Base-by-base conservation (phyloP, 2,888 invertebrate genomes). In the Pristionchus entomophagus region DNA sequence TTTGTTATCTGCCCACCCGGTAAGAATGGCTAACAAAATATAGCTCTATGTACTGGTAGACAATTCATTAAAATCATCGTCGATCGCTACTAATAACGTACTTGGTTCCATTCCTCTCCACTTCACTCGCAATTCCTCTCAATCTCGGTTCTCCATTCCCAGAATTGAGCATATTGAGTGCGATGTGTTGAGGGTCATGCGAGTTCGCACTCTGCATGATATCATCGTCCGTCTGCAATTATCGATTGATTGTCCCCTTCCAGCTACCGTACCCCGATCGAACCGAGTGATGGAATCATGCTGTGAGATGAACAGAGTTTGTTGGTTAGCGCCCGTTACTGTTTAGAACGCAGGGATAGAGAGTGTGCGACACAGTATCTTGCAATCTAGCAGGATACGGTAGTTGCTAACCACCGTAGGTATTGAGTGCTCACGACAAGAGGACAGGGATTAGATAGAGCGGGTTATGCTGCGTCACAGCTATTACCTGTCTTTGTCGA, bases 101-200 rank as follows among this genome's bases (percentile, higher is more conserved):
- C 86, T 90, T 89, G 73, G 87, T 88, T 77, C 86, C 86, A 80
- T 86, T 88, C 62, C 85, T 87, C 69, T 87, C 86, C 53, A 56
- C 56, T 38, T 69, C 77, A 53, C n/a, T 56, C 84, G 84, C 82
- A 32, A 91, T 86, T 69, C 88, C 88, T 51, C 90, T 62, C n/a
- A 91, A 65, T 41, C 91, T 87, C 32, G 91, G 91, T 85, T 91
- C 91, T 35, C 32, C 29, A 45, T 69, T 49, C 35, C 51, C 84
- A 32, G 84, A 22, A 41, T 83, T 86, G 32, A 91, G 86, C 86
- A 91, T 89, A 77, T 91, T 89, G 88, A 91, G 84, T 26, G 89
- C 89, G 51, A 91, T 91, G 86, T 90, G 90, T 56, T 91, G 88
- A 10, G 73, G n/a, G 73, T 73, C 41, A 26, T 73, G 41, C 32